These are phyloP conservation scores for Leistus spinibarbis DNA, from an alignment of 2,888 invertebrate species.

Conservation along the genomic window DNA sequence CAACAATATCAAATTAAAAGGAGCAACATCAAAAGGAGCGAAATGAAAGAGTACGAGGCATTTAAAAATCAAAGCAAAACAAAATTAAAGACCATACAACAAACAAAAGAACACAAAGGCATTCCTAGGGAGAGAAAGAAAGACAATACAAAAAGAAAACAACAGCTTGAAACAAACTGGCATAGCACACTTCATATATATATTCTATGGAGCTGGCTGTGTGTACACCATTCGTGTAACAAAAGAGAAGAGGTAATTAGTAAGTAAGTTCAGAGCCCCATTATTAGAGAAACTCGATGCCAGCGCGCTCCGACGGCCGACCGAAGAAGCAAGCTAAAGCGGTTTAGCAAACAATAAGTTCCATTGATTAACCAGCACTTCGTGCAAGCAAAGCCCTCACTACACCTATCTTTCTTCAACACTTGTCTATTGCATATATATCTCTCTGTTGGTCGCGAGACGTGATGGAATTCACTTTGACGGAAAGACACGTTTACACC, in stretches of 20 bases:
- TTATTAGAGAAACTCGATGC: slow-evolving; percentile 9
- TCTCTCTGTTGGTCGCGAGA: background rate
- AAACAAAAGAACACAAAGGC: background rate
- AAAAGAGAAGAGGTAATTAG: slow-evolving; percentile 26
- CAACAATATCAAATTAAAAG: no score
- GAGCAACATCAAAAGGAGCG: background rate
- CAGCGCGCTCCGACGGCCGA: background rate
- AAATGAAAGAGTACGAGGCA: background rate
- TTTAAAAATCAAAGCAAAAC: background rate
- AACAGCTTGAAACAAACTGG: slow-evolving; percentile 2
- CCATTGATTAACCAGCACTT: slow-evolving; percentile 5
- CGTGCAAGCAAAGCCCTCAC: background rate
- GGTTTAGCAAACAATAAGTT: slow-evolving; percentile 13
- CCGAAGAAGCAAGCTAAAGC: background rate
- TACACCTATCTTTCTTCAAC: background rate
- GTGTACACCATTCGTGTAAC: slow-evolving; percentile 2
- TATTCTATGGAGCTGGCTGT: background rate
- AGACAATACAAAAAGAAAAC: background rate
- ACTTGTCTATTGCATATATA: background rate
- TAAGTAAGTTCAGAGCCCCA: slow-evolving; percentile 22
- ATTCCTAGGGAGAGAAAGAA: background rate
- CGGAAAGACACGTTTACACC: background rate
- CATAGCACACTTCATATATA: background rate
- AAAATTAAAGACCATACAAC: slow-evolving; percentile 3
- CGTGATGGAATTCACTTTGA: background rate